Percentiles rank a stretch among this genome's conserved stretches.
These are phyloP conservation scores for Caenorhabditis sinica DNA, from an alignment of 2,888 invertebrate genomes.

Conservation along the genomic window DNA sequence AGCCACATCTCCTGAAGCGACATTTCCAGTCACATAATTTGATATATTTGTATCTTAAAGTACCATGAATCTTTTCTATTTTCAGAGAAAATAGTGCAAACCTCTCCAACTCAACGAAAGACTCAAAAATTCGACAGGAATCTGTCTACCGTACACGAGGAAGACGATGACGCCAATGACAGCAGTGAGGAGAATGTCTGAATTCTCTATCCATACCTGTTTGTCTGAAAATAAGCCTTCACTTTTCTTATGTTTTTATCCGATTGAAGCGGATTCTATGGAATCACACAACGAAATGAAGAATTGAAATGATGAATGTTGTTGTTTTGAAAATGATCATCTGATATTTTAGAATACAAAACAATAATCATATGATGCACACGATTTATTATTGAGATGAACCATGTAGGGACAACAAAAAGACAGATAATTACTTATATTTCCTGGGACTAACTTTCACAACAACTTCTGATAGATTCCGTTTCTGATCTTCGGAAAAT, in stretches of 20 bases:
- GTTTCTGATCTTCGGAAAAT: no score
- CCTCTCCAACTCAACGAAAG: slow-evolving; percentile 31
- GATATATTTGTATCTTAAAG: no score
- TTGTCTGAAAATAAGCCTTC: slow-evolving; percentile 46
- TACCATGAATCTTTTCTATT: background rate
- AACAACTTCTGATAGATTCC: no score
- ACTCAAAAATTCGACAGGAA: slow-evolving; percentile 53
- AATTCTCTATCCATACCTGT: background rate
- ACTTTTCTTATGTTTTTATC: slow-evolving; percentile 8
- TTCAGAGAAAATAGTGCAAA: slow-evolving; percentile 49
- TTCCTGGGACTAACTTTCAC: no score
- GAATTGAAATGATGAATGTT: background rate
- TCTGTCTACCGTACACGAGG: slow-evolving; percentile 59
- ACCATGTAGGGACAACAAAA: no score
- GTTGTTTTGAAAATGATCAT: background rate
- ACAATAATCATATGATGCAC: background rate
- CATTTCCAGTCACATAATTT: no score
- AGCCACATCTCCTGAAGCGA: no score
- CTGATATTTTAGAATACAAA: background rate
- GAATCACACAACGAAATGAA: slow-evolving; percentile 5
- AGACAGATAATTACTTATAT: no score
- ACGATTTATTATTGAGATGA: no score
- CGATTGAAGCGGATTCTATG: background rate
- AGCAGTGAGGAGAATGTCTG: slow-evolving; percentile 39
- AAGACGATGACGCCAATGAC: slow-evolving; percentile 40